Evolutionary conservation across 2,113 vertebrate species (phyloP).

Genomic region (Prinia subflava): DNA sequence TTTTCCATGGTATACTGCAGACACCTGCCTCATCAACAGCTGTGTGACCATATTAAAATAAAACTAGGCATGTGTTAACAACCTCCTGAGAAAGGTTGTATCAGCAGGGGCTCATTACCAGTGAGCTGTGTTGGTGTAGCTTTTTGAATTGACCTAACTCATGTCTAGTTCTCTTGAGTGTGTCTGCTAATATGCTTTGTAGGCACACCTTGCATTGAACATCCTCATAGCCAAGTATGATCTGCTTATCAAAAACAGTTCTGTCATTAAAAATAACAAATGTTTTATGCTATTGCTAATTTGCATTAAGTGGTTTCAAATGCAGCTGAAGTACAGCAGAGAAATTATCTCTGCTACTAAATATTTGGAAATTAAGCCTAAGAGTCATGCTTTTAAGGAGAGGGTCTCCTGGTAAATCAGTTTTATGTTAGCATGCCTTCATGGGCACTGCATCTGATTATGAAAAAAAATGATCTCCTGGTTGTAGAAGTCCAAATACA

Average conservation of each 20-base stretch:
- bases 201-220: background rate
- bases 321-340: background rate
- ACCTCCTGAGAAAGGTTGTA: background rate
- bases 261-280: background rate
- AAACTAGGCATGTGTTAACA: background rate
- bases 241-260: background rate
- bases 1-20: background rate
- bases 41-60: background rate
- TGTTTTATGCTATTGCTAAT: background rate
- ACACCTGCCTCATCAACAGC: background rate
- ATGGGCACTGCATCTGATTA: background rate
- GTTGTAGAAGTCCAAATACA: background rate
- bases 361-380: background rate
- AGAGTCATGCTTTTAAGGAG: background rate
- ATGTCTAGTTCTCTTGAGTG: background rate
- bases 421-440: background rate
- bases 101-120: background rate
- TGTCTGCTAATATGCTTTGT: background rate
- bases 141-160: background rate
- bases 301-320: background rate
- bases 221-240: background rate
- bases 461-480: background rate
- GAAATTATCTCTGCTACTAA: background rate
- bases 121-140: background rate
- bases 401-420: background rate